Base-by-base conservation (phyloP, 1,140 invertebrate genomes). In the Tetragonula clypearis region DNA sequence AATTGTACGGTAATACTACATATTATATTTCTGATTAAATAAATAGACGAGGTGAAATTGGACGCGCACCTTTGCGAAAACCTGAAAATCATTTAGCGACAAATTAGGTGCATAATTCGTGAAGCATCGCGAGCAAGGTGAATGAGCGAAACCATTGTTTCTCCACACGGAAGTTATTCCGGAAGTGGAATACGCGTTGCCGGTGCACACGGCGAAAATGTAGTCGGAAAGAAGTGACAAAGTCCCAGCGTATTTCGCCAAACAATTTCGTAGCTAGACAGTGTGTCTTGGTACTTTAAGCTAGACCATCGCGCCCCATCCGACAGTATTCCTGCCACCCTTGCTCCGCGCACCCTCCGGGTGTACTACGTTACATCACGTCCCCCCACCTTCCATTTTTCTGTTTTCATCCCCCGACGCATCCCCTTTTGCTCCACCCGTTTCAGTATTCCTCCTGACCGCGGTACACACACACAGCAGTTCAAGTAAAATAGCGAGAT, bases 241-340 rank as follows among this genome's bases (percentile, higher is more conserved):
- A 93, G 92, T 92, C 90, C 87, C 85, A 82, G 78, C 89, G 90
- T 92, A 92, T 92, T 92, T 92, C 90, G 90, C 89, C 92, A 90
- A 93, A 93, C 92, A 93, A 93, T 93, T 93, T 92, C 84, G 84
- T 71, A 86, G 88, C 85, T 87, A 93, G 92, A 92, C 92, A 92
- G 80, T 90, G 90, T 90, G 91, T 88, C 92, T 92, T 88, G 89
- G 91, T 90, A 90, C 91, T 93, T 92, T 92, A 90, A 92, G 90
- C 92, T 90, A 93, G 91, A 90, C 91, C 92, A 93, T 92, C 91
- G 91, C 87, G 87, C 84, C 82, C 87, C 69, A 86, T 88, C 84
- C 87, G 74, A 87, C 82, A 85, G 82, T 84, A 75, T 88, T 76
- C 84, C 75, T 35, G 78, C 79, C 75, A 77, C 69, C 84, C 80